A percentile compares a stretch with the other conserved stretches of the same genome.
phyloP scores from a whole-genome alignment of 2,888 invertebrate species.

The Plebejus melissa region DNA sequence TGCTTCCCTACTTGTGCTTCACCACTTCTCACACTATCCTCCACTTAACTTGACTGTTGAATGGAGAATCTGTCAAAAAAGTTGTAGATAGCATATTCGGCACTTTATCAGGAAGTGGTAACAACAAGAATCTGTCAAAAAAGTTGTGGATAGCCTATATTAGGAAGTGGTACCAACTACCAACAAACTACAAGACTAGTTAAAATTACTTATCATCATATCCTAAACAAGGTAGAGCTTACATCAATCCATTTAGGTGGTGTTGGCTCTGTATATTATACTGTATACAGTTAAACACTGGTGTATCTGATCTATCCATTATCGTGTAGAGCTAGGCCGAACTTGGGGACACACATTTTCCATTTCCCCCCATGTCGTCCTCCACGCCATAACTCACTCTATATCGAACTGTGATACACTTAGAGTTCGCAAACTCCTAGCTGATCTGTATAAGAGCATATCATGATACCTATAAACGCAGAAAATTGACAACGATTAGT shows the following conservation, averaged over 20 bases:
- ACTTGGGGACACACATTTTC: conserved; percentile 76
- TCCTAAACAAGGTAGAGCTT: not conserved
- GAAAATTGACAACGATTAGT: too few relatives aligned
- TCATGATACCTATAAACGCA: not conserved
- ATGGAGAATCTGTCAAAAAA: too few relatives aligned
- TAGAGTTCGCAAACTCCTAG: not conserved
- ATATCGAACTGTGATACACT: conserved; percentile 58
- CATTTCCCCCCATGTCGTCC: conserved; percentile 64
- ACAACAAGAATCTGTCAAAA: too few relatives aligned
- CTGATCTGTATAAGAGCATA: not conserved
- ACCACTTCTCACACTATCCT: too few relatives aligned
- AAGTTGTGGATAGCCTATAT: too few relatives aligned
- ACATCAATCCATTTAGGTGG: conserved; percentile 31
- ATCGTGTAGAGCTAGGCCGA: conserved; percentile 55
- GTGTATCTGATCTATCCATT: conserved; percentile 75
- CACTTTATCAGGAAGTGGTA: too few relatives aligned
- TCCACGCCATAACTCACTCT: conserved; percentile 73
- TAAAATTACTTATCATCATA: not conserved
- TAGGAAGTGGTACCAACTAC: too few relatives aligned
- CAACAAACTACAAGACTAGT: too few relatives aligned
- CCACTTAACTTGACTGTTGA: too few relatives aligned
- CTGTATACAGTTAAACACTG: conserved; percentile 36
- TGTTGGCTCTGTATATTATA: conserved; percentile 28
- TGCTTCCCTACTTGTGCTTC: too few relatives aligned
- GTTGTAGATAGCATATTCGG: too few relatives aligned